These are phyloP conservation scores for Craniophora ligustri DNA, from an alignment of 2,888 invertebrate species.

Conservation along the genomic window DNA sequence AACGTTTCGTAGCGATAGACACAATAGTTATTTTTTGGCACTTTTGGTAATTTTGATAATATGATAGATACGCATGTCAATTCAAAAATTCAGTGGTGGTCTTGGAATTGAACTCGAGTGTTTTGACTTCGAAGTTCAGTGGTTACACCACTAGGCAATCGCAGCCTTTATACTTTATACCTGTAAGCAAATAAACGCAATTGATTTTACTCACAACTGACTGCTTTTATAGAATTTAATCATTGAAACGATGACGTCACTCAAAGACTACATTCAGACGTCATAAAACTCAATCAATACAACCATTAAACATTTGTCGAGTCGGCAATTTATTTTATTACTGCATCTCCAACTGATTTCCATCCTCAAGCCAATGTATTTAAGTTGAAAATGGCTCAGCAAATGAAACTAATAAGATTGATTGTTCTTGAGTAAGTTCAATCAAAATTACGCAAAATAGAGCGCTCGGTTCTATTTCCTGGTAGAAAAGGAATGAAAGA, in stretches of 20 bases:
- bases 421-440: slow-evolving; percentile 44
- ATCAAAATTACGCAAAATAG: slow-evolving; percentile 48
- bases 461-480: slow-evolving; percentile 22
- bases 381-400: slow-evolving; percentile 20
- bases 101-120: too few species aligned
- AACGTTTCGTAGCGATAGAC: too few species aligned
- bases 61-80: too few species aligned
- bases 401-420: slow-evolving; percentile 38
- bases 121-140: too few species aligned
- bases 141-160: too few species aligned
- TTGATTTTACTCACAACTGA: slow-evolving; percentile 30
- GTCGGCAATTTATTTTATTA: slow-evolving; percentile 52
- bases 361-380: slow-evolving; percentile 4
- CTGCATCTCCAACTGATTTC: slow-evolving; percentile 10
- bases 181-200: slow-evolving; percentile 20
- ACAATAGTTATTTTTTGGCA: too few species aligned
- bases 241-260: slow-evolving; percentile 32
- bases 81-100: too few species aligned
- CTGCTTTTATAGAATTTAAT: slow-evolving; percentile 44
- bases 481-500: background rate
- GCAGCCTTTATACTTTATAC: background rate
- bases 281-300: slow-evolving; percentile 61
- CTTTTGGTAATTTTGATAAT: too few species aligned
- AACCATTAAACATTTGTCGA: slow-evolving; percentile 58
- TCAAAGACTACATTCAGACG: slow-evolving; percentile 42